phyloP scores from a whole-genome alignment of 2,797 vertebrate genomes.

The Anabacerthia variegaticeps region DNA sequence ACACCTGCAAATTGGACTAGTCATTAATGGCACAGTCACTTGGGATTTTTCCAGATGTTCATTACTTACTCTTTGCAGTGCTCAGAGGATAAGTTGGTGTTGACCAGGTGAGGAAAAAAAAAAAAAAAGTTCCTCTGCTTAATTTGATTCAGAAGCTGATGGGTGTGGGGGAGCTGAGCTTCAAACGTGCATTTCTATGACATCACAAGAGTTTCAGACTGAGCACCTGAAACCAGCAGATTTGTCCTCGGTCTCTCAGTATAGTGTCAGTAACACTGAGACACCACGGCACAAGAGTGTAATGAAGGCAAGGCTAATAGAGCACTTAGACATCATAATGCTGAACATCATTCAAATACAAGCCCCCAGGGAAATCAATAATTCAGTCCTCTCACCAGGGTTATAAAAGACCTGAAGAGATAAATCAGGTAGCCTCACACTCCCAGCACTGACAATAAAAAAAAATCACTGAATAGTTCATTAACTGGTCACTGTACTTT shows the following conservation, averaged over 20 bases:
- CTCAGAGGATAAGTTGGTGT: not conserved
- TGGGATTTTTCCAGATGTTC: not conserved
- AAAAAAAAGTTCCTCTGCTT: not conserved
- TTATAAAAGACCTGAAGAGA: not conserved
- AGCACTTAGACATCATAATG: not conserved
- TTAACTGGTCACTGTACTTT: not conserved
- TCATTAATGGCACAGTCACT: not conserved
- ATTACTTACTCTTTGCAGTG: not conserved
- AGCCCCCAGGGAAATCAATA: not conserved
- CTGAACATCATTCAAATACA: rapidly evolving
- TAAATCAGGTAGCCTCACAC: not conserved
- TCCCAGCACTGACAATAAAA: not conserved
- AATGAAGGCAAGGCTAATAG: not conserved
- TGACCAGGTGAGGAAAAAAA: not conserved
- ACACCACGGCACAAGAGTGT: not conserved
- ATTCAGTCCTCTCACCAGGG: not conserved
- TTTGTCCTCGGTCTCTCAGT: not conserved
- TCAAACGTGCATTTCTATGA: not conserved
- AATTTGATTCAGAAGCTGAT: not conserved
- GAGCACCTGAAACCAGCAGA: not conserved
- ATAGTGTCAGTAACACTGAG: not conserved
- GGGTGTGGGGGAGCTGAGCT: not conserved
- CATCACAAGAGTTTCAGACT: not conserved
- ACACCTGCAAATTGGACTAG: not conserved
- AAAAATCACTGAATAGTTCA: not conserved